Evolutionary conservation across 2,888 invertebrate genomes (phyloP), one percentile per base, ranked within the genome.

Genomic region (Pinctada fucata): DNA sequence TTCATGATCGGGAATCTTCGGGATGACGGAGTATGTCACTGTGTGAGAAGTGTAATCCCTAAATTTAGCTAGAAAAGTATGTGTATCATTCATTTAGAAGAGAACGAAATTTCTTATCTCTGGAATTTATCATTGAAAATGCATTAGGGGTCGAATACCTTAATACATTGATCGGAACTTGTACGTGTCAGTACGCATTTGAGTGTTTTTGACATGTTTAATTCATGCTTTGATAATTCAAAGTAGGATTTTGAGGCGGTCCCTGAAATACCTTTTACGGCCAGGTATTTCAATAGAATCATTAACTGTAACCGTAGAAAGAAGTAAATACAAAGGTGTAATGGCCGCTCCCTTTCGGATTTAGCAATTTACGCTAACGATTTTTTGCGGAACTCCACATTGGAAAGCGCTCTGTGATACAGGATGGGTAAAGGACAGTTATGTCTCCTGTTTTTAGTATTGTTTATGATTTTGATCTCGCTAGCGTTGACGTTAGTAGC

Each of bases 391-490:
- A 31, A 31, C 31, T 31, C 31, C 31, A 31, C 31, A 31, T 13
- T 58, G 13, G 8, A 6, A 58, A 58, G 58, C 58, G 6, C 6
- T 6, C 58, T 58, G 58, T 58, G 58, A 58, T 58, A 58, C 58
- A 13, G 13, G 58, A 80, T 80, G 80, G 80, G 80, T 6, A 74
- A 67, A 48, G 77, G 83, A 77, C 84, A 84, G 66, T 58, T 85
- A 72, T 83, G 81, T 79, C 76, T 83, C 49, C 72, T 83, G 47
- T 84, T 86, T 70, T 79, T 83, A 6, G 86, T 82, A 10, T 67
- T 86, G 76, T 83, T 83, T 74, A 72, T 86, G 72, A 83, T 86
- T 58, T 67, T 85, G 50, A 76, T 81, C 8, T 83, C 85, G 2
- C 72, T 87, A 3, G 85, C 82, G 51, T 80, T 85, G 64, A 79